Conservation (phyloP, 2,797 vertebrate species). For the Clarias platycephalus region DNA sequence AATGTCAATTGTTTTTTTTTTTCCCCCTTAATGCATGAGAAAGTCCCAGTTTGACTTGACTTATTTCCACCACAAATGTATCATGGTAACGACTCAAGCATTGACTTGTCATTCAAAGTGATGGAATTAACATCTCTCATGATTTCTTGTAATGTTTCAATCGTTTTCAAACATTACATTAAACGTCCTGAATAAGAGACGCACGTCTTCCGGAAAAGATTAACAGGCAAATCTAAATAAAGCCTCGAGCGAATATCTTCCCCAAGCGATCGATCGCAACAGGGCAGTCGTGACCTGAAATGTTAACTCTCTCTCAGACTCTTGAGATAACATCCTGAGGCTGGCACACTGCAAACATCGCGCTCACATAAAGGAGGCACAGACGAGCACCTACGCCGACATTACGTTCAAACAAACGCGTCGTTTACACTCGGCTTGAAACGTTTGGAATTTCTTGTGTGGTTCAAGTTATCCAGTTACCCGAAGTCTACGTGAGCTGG, state of each 20-base stretch:
- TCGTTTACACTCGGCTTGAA: neutral
- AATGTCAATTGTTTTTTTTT: too few species aligned
- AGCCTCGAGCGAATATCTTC: neutral
- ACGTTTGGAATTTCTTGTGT: neutral
- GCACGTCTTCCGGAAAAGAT: neutral
- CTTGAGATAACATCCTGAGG: neutral
- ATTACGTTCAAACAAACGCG: neutral
- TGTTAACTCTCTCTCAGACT: neutral
- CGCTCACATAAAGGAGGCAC: neutral
- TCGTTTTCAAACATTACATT: neutral
- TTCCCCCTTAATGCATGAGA: too few species aligned
- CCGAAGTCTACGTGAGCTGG: neutral
- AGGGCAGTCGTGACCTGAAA: neutral
- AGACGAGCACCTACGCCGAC: neutral
- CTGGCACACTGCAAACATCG: neutral
- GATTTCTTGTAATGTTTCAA: neutral
- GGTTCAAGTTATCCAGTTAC: constrained; percentile 2
- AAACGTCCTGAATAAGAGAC: too few species aligned
- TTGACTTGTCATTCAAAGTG: neutral
- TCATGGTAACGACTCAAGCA: neutral
- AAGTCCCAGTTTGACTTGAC: too few species aligned
- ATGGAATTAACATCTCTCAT: neutral
- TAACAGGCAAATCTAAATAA: neutral
- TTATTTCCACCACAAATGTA: too few species aligned
- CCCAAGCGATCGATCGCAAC: neutral